These are phyloP conservation scores for Melangyna quadrimaculata DNA, from an alignment of 2,888 invertebrate species.

Conservation along the genomic window DNA sequence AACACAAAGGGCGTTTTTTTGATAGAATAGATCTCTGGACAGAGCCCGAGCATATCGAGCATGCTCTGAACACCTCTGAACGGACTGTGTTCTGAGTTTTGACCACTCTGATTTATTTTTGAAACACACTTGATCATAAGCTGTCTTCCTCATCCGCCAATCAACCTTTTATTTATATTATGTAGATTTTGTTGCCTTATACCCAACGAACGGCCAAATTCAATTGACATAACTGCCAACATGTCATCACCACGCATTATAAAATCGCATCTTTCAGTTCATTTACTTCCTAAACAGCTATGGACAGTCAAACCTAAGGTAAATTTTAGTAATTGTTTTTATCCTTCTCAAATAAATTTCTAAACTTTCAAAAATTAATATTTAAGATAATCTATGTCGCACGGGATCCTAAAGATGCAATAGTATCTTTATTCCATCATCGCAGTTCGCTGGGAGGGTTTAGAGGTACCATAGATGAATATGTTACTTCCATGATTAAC, in stretches of 20 bases:
- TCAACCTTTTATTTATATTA: background rate
- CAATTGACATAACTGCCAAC: background rate
- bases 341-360: too few species aligned
- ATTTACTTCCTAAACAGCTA: conserved; percentile 72
- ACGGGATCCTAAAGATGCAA: conserved; percentile 91
- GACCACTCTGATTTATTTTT: too few species aligned
- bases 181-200: background rate
- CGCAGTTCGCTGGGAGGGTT: conserved; percentile 82
- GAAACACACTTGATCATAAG: too few species aligned
- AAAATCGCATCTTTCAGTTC: conserved; percentile 73
- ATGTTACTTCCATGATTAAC: conserved; percentile 53
- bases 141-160: too few species aligned
- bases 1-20: too few species aligned
- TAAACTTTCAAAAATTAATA: too few species aligned
- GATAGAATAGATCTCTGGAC: too few species aligned
- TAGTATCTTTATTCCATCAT: conserved; percentile 88
- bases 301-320: conserved; percentile 73
- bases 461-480: conserved; percentile 82
- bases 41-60: too few species aligned
- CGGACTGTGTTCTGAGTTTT: too few species aligned
- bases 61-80: too few species aligned
- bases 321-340: background rate
- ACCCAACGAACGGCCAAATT: background rate
- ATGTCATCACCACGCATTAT: conserved; percentile 71
- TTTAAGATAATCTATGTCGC: conserved; percentile 88